Percentiles rank a stretch among this genome's conserved stretches.
Evolutionary conservation across 2,888 invertebrate species (phyloP).

Genomic region (Athetis lepigone): DNA sequence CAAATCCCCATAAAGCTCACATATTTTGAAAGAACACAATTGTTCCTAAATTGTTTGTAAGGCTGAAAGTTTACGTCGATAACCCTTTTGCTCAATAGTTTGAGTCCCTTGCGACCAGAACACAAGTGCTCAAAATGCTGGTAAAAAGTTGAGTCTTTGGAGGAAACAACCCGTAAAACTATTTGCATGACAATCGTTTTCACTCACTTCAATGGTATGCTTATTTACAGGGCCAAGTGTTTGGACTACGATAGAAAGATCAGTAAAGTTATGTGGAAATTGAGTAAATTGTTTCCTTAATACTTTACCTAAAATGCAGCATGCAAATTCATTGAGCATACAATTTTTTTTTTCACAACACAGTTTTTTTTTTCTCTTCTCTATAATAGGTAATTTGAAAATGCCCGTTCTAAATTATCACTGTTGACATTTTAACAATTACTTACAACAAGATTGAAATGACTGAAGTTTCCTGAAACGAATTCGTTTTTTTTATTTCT

Average conservation of each 20-base stretch:
- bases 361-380: too few relatives aligned
- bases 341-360: too few relatives aligned
- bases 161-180: conserved; percentile 54
- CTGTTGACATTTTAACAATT: too few relatives aligned
- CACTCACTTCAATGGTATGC: conserved; percentile 28
- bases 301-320: too few relatives aligned
- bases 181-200: conserved; percentile 53
- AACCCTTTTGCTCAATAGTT: conserved; percentile 46
- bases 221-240: conserved; percentile 20
- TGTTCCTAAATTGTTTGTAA: conserved; percentile 48
- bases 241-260: background rate
- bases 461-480: too few relatives aligned
- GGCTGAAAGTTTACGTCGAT: conserved; percentile 45
- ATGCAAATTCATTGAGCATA: too few relatives aligned
- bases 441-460: too few relatives aligned
- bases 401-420: too few relatives aligned
- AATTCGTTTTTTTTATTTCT: too few relatives aligned
- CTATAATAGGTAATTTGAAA: too few relatives aligned
- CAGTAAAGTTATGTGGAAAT: background rate
- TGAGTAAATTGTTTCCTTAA: too few relatives aligned
- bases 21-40: conserved; percentile 39
- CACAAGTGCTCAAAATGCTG: conserved; percentile 40
- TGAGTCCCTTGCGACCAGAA: conserved; percentile 29
- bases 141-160: conserved; percentile 42
- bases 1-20: conserved; percentile 11